These are phyloP conservation scores for Marmota flaviventris DNA, from an alignment of 2,113 vertebrate genomes.

Conservation along the genomic window DNA sequence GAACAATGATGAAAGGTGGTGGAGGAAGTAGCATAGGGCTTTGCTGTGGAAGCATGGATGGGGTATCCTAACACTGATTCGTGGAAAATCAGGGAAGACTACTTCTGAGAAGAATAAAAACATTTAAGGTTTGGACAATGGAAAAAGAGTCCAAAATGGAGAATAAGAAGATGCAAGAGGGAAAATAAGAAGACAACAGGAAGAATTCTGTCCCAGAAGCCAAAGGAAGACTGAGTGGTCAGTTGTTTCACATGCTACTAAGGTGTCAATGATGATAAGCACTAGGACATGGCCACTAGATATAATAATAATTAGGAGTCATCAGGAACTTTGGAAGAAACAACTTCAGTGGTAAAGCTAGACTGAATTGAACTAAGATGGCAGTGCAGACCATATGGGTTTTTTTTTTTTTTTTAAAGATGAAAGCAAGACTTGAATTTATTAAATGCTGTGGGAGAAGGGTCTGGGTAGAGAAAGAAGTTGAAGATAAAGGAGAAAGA, in stretches of 20 bases:
- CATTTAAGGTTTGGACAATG: conserved; percentile 15
- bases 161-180: conserved; percentile 32
- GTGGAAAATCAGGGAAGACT: not conserved
- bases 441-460: conserved; percentile 44
- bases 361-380: conserved; percentile 54
- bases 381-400: conserved; percentile 39
- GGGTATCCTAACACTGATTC: not conserved
- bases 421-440: conserved; percentile 65
- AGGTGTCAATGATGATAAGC: conserved; percentile 6
- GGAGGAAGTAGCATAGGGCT: not conserved
- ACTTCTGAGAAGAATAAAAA: not conserved
- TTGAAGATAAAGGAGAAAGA: conserved; percentile 48
- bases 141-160: conserved; percentile 49
- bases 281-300: not conserved
- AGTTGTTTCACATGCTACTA: not conserved
- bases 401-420: conserved; percentile 2
- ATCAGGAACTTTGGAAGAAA: conserved; percentile 27
- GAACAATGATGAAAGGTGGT: not conserved
- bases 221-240: conserved; percentile 18
- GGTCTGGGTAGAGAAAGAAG: conserved; percentile 3
- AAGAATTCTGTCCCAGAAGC: conserved; percentile 15
- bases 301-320: conserved; percentile 57
- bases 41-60: not conserved
- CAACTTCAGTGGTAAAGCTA: conserved; percentile 48
- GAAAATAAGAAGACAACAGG: conserved; percentile 51